Base-by-base conservation (phyloP, 2,888 invertebrate species). In the Apodemia hepburni region DNA sequence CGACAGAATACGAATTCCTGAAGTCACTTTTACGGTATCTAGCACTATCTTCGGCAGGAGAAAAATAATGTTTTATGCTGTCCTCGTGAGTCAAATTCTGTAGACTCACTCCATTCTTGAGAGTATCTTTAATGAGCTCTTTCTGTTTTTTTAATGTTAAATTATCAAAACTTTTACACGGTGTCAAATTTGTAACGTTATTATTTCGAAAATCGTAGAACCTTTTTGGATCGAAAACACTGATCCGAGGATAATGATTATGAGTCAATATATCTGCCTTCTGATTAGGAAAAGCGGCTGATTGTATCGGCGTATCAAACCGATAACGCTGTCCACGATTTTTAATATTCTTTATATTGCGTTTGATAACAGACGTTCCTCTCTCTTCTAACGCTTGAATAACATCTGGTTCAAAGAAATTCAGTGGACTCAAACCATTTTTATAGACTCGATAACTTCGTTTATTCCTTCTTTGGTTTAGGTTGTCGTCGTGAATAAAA, bases 361-460 rank as follows among this genome's bases (percentile, higher is more conserved):
- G 82, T 73, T 92, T 92, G 18, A 90, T 81, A 38, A 85, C 86
- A 59, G 83, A 83, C 60, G 88, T 82, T 60, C 85, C 83, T 73
- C 81, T 83, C 60, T 82, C 88, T 73, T 87, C 90, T 15, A 88
- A 75, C 58, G 77, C 81, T 60, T 86, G 80, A 64, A 85, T 82
- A 68, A 84, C 84, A 64, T 76, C 78, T 2, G 82, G 78, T 68
- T 89, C 86, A 65, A 86, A 69, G 67, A 85, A 73, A 59, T 71
- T 75, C 62, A 84, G 70, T 18, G 90, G 84, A 60, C 71, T 82
- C 61, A 81, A 71, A n/a, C 92, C 91, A 73, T 82, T 86, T 75
- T 91, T 92, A 68, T 89, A 89, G 42, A 92, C 91, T 63, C 85
- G 85, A 73, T 92, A 92, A 71, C 92, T 92, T 61, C 92, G 82